Conservation (phyloP, 92 coral and sea anemone species). For the Zoanthus sansibaricus region DNA sequence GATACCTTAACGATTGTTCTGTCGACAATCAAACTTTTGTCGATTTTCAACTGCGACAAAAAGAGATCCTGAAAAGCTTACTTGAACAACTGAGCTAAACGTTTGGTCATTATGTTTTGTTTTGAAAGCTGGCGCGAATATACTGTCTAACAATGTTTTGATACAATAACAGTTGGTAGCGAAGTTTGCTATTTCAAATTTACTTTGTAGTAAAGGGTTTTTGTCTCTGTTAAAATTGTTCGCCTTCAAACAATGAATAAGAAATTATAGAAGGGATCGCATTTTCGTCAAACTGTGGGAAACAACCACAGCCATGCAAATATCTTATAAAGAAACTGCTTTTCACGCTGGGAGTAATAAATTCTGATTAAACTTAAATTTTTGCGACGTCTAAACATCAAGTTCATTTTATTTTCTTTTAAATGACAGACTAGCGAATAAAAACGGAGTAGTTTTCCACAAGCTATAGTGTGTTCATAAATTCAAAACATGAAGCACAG, state of each 20-base stretch:
- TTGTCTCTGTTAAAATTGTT: neutral
- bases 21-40: neutral
- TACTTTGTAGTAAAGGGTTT: neutral
- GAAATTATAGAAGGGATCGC: neutral
- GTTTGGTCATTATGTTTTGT: neutral
- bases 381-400: conserved; percentile 28
- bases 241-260: neutral
- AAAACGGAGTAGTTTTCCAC: neutral
- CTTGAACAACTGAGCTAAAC: neutral
- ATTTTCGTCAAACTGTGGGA: conserved; percentile 39
- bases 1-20: too few relatives aligned
- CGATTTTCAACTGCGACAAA: neutral
- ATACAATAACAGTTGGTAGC: neutral
- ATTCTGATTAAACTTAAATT: conserved; percentile 27
- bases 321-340: conserved; percentile 29
- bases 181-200: neutral
- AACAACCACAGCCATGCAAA: conserved; percentile 12
- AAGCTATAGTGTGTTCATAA: neutral
- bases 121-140: neutral
- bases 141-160: neutral
- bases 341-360: conserved; percentile 44
- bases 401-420: conserved; percentile 4
- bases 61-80: neutral
- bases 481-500: neutral
- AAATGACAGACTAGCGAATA: neutral